Evolutionary conservation across 2,888 invertebrate species (phyloP).

Genomic region (Drosophila picticornis): DNA sequence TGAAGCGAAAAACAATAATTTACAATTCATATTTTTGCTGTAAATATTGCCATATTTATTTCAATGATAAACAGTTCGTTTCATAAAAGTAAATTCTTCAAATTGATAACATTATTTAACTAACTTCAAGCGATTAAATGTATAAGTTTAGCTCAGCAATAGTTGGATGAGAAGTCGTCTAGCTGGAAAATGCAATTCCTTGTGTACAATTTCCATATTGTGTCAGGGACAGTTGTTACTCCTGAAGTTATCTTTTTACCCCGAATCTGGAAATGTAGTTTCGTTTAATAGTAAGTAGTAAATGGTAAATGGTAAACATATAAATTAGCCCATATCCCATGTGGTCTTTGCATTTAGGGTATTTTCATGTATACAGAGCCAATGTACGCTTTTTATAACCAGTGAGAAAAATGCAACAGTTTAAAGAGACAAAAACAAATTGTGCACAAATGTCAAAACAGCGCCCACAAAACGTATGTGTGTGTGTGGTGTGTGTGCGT

Average conservation of each 20-base stretch:
- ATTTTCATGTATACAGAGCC: slow-evolving; percentile 14
- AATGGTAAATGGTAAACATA: background rate
- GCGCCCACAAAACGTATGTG: slow-evolving; percentile 45
- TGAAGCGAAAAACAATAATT: too few relatives aligned
- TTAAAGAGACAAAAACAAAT: slow-evolving; percentile 53
- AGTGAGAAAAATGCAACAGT: slow-evolving; percentile 56
- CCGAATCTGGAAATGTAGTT: background rate
- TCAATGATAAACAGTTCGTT: background rate
- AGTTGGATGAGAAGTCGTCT: background rate
- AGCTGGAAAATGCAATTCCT: background rate
- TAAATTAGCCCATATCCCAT: background rate
- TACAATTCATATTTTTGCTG: too few relatives aligned
- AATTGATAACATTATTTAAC: background rate
- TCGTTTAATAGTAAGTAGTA: background rate
- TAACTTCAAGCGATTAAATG: background rate
- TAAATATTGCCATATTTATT: too few relatives aligned
- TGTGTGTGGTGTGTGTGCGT: background rate
- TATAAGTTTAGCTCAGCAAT: background rate
- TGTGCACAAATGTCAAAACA: slow-evolving; percentile 59
- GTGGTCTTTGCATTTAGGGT: slow-evolving; percentile 1
- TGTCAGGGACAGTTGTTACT: background rate
- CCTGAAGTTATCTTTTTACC: background rate
- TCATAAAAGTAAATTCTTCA: background rate
- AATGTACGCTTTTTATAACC: slow-evolving; percentile 35
- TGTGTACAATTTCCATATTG: background rate